phyloP scores from a whole-genome alignment of 1,140 invertebrate species.

The Nymphalis io region DNA sequence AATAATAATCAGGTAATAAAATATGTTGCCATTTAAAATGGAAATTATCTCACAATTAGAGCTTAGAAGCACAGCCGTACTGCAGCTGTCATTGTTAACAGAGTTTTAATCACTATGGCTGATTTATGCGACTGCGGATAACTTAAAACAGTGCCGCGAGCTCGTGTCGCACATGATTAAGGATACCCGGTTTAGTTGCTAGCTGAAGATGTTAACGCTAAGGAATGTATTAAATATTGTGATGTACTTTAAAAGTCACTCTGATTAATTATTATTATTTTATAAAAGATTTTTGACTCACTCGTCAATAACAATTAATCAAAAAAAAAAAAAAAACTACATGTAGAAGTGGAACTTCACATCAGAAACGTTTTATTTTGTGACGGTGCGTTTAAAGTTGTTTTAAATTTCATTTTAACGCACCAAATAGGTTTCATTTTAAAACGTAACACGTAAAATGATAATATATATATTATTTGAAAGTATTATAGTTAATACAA shows the following conservation, averaged over 20 bases:
- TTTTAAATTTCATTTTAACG: too few relatives aligned
- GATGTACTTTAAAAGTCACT: neutral
- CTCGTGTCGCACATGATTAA: slow-evolving; percentile 33
- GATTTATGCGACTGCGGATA: slow-evolving; percentile 26
- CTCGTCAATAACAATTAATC: too few relatives aligned
- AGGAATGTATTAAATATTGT: slow-evolving; percentile 6
- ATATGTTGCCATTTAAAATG: slow-evolving; percentile 2
- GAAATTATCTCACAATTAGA: slow-evolving; percentile 30
- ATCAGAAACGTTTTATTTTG: too few relatives aligned
- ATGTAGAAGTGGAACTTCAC: too few relatives aligned
- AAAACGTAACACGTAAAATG: too few relatives aligned
- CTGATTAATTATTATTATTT: too few relatives aligned
- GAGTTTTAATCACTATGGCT: slow-evolving; percentile 34
- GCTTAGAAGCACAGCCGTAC: slow-evolving; percentile 26
- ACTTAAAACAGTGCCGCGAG: slow-evolving; percentile 22
- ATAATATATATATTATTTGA: too few relatives aligned
- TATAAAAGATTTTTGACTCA: too few relatives aligned
- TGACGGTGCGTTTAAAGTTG: too few relatives aligned
- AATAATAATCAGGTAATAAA: neutral
- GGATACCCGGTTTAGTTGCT: slow-evolving; percentile 23
- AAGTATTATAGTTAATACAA: too few relatives aligned
- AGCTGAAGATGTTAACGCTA: slow-evolving; percentile 6
- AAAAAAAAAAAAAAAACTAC: too few relatives aligned
- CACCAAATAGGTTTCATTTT: too few relatives aligned
- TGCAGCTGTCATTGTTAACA: slow-evolving; percentile 38